Conservation (phyloP, 2,113 vertebrate genomes). For the Platysteira castanea region DNA sequence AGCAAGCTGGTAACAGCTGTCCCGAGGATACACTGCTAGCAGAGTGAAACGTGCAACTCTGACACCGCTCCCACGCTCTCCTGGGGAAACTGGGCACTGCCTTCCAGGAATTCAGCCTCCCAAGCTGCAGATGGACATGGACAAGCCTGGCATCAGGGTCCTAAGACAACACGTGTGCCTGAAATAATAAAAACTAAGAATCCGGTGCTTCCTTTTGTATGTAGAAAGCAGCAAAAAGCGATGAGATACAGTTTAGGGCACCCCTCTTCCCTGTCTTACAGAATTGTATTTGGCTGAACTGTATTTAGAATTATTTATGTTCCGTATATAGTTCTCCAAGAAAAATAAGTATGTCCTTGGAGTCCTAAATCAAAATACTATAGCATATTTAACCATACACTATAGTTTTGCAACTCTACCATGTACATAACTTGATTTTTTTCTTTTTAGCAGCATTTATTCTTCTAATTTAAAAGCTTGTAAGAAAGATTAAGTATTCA, state of each 20-base stretch:
- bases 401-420: neutral
- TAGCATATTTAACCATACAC: neutral
- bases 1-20: neutral
- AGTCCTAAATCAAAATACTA: neutral
- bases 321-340: neutral
- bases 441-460: conserved; percentile 8
- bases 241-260: neutral
- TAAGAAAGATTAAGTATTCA: conserved; percentile 34
- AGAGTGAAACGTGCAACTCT: neutral
- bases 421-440: neutral
- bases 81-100: neutral
- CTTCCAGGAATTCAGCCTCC: neutral
- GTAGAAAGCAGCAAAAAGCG: neutral
- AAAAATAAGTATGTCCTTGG: neutral
- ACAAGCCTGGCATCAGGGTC: neutral
- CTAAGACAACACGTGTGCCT: neutral
- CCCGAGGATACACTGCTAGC: neutral
- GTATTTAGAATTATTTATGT: conserved; percentile 9
- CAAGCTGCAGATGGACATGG: neutral
- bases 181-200: neutral
- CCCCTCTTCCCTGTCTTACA: neutral
- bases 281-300: neutral
- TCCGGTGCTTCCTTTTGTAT: neutral
- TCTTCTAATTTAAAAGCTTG: conserved; percentile 36
- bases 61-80: neutral